These are phyloP conservation scores for Trochalopteron elliotii DNA, from an alignment of 2,113 vertebrate genomes.

Conservation along the genomic window DNA sequence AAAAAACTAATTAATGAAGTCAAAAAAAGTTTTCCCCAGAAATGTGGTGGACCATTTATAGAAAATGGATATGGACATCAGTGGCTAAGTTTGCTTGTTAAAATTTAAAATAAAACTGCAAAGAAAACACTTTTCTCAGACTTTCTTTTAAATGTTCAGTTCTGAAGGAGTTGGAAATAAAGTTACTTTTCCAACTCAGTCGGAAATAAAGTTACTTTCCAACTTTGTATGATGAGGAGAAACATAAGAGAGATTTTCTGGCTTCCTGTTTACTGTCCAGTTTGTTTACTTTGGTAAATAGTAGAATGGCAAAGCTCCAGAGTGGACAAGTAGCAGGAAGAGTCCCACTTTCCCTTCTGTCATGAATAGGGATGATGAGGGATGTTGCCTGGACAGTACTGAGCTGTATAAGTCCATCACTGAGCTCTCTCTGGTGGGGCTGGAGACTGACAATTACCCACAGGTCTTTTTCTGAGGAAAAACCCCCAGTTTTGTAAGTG, in stretches of 20 bases:
- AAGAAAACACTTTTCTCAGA: background rate
- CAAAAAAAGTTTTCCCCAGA: background rate
- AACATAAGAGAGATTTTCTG: background rate
- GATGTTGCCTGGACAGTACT: background rate
- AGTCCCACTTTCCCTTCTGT: background rate
- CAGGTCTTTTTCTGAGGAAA: background rate
- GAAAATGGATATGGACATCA: background rate
- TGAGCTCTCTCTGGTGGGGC: background rate
- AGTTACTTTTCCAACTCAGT: background rate
- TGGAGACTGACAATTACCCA: background rate
- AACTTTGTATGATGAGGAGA: background rate
- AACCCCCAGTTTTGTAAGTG: fast-evolving
- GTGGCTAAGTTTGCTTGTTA: background rate
- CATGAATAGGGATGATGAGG: background rate
- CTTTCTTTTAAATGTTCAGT: background rate
- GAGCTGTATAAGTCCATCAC: background rate
- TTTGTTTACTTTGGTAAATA: background rate
- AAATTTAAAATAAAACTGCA: background rate
- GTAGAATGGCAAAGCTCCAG: background rate
- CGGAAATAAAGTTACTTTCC: background rate
- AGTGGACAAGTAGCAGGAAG: background rate
- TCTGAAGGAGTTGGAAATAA: background rate
- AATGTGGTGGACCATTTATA: background rate
- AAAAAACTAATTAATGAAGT: background rate
- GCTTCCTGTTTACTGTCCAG: background rate